phyloP scores from a whole-genome alignment of 92 coral and sea anemone genomes.

The Zoanthus sociatus region DNA sequence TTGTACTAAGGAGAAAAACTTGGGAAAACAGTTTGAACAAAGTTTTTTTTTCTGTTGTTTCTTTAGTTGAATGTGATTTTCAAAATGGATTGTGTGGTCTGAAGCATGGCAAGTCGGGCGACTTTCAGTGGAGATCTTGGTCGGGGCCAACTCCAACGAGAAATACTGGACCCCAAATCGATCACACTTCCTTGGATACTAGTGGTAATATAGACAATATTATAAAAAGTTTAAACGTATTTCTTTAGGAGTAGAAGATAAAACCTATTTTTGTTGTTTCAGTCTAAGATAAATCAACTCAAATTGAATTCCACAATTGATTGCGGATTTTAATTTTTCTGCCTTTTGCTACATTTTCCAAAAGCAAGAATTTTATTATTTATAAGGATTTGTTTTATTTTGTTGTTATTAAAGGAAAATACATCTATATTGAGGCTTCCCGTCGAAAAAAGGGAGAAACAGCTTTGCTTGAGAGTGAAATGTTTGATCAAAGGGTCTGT shows the following conservation, averaged over 20 bases:
- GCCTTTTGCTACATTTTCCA: background rate
- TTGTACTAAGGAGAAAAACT: too few relatives aligned
- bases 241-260: background rate
- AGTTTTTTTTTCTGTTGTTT: background rate
- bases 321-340: background rate
- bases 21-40: background rate
- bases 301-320: too few relatives aligned
- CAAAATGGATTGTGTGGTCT: constrained; percentile 78
- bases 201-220: constrained; percentile 42
- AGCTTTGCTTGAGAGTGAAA: constrained; percentile 60
- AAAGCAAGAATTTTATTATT: too few relatives aligned
- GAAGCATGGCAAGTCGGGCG: constrained; percentile 52
- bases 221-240: background rate
- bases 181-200: constrained; percentile 71
- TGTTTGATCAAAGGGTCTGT: constrained; percentile 61
- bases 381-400: background rate
- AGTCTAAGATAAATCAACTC: too few relatives aligned
- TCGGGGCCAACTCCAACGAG: constrained; percentile 83
- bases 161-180: constrained; percentile 84
- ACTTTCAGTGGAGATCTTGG: constrained; percentile 70
- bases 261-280: background rate
- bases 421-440: constrained; percentile 76
- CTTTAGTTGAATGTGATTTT: constrained; percentile 74
- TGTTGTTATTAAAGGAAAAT: constrained; percentile 52
- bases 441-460: constrained; percentile 55